A percentile compares a stretch with the other conserved stretches of the same genome.
These are phyloP conservation scores for Lampropteryx suffumata DNA, from an alignment of 2,888 invertebrate genomes.

Conservation along the genomic window DNA sequence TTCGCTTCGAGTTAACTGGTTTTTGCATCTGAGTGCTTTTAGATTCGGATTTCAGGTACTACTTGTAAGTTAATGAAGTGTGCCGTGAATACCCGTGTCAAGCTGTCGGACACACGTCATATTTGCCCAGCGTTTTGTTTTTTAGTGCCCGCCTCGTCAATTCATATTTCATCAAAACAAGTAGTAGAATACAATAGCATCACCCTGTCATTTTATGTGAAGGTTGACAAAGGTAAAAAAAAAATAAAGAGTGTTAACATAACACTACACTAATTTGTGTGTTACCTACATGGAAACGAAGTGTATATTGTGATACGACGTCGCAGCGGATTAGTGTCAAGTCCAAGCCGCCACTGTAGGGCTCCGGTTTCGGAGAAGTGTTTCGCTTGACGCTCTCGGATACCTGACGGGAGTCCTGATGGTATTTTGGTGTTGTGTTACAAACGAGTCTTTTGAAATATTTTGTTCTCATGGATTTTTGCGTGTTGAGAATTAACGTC, in stretches of 20 bases:
- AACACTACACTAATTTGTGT: constrained; percentile 76
- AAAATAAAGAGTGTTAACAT: constrained; percentile 68
- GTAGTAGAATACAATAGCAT: constrained; percentile 39
- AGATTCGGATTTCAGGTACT: constrained; percentile 50
- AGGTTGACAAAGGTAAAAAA: constrained; percentile 64
- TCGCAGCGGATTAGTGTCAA: constrained; percentile 64
- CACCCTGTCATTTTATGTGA: constrained; percentile 58
- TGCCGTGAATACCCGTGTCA: constrained; percentile 73
- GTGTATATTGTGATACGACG: constrained; percentile 76
- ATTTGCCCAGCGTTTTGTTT: constrained; percentile 63
- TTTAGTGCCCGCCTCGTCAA: constrained; percentile 59
- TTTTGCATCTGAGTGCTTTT: constrained; percentile 42
- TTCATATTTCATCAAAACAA: constrained; percentile 50
- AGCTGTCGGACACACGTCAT: constrained; percentile 76
- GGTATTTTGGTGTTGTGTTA: constrained; percentile 48
- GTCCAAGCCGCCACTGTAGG: constrained; percentile 40
- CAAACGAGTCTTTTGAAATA: constrained; percentile 27
- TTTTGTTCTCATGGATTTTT: constrained; percentile 15
- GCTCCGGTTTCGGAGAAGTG: constrained; percentile 78
- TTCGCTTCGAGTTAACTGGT: constrained; percentile 36
- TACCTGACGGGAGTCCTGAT: constrained; percentile 47
- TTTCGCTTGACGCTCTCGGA: constrained; percentile 69
- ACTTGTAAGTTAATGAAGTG: constrained; percentile 73
- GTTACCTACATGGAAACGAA: constrained; percentile 68
- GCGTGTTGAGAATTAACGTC: not conserved